A percentile compares a stretch with the other conserved stretches of the same genome.
These are phyloP conservation scores for Hermaeophaga mercurialis DNA, from an alignment of 2,888 invertebrate genomes.

Conservation along the genomic window DNA sequence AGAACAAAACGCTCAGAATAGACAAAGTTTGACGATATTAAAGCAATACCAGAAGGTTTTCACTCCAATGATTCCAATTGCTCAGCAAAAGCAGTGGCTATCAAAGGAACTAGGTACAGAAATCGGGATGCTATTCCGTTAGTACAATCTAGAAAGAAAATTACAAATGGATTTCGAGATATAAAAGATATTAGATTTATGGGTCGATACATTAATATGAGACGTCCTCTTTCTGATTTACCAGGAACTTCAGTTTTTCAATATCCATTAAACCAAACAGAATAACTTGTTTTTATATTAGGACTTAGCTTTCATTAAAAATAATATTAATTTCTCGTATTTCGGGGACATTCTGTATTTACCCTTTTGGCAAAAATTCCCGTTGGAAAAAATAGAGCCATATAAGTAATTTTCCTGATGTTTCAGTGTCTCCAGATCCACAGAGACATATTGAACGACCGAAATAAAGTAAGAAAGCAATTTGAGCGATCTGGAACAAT, in stretches of 20 bases:
- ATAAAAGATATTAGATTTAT: too few relatives aligned
- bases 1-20: slow-evolving; percentile 9
- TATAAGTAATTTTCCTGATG: slow-evolving; percentile 30
- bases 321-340: too few relatives aligned
- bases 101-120: slow-evolving; percentile 5
- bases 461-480: slow-evolving; percentile 55
- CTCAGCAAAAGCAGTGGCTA: not conserved
- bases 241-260: too few relatives aligned
- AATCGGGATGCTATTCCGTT: not conserved
- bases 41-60: slow-evolving; percentile 2
- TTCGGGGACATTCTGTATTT: too few relatives aligned
- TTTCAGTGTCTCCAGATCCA: slow-evolving; percentile 37
- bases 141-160: too few relatives aligned
- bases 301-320: too few relatives aligned
- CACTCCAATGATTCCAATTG: not conserved
- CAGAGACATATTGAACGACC: slow-evolving; percentile 51
- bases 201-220: too few relatives aligned
- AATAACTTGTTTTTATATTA: too few relatives aligned
- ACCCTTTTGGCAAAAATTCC: too few relatives aligned
- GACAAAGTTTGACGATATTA: slow-evolving; percentile 14
- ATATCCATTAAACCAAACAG: too few relatives aligned
- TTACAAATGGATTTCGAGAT: too few relatives aligned
- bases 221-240: too few relatives aligned
- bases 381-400: not conserved
- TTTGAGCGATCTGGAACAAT: slow-evolving; percentile 52